Conservation (phyloP, 2,797 vertebrate species). For the Philypnodon macrostomus region DNA sequence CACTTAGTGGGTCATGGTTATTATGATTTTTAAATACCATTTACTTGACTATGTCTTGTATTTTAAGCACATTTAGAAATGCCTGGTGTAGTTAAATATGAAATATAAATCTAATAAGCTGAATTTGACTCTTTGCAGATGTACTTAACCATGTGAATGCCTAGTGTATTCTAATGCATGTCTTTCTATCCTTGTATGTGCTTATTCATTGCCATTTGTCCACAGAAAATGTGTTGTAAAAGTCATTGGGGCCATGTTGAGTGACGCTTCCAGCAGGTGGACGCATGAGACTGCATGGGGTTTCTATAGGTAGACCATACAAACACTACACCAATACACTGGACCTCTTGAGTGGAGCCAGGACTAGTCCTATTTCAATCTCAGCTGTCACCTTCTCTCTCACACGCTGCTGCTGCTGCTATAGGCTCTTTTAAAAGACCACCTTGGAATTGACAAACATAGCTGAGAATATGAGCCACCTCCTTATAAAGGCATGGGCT, state of each 20-base stretch:
- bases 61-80: too few species aligned
- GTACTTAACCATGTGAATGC: too few species aligned
- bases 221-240: not conserved
- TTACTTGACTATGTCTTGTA: too few species aligned
- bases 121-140: too few species aligned
- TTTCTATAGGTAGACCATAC: slow-evolving; percentile 35
- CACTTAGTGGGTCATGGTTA: too few species aligned
- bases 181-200: too few species aligned
- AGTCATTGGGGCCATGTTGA: not conserved
- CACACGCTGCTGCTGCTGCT: slow-evolving; percentile 24
- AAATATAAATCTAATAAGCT: too few species aligned
- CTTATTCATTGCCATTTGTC: not conserved
- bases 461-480: slow-evolving; percentile 78
- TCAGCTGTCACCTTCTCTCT: slow-evolving; percentile 60
- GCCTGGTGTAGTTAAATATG: too few species aligned
- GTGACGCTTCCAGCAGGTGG: slow-evolving; percentile 43
- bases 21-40: too few species aligned
- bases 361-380: slow-evolving; percentile 60
- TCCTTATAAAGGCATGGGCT: slow-evolving; percentile 79
- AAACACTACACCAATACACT: slow-evolving; percentile 40
- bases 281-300: slow-evolving; percentile 29
- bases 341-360: slow-evolving; percentile 48
- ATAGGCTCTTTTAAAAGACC: slow-evolving; percentile 67
- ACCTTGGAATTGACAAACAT: slow-evolving; percentile 78
- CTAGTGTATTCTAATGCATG: too few species aligned